These are phyloP conservation scores for Camponotus fellah DNA, from an alignment of 2,888 invertebrate genomes.

Conservation along the genomic window DNA sequence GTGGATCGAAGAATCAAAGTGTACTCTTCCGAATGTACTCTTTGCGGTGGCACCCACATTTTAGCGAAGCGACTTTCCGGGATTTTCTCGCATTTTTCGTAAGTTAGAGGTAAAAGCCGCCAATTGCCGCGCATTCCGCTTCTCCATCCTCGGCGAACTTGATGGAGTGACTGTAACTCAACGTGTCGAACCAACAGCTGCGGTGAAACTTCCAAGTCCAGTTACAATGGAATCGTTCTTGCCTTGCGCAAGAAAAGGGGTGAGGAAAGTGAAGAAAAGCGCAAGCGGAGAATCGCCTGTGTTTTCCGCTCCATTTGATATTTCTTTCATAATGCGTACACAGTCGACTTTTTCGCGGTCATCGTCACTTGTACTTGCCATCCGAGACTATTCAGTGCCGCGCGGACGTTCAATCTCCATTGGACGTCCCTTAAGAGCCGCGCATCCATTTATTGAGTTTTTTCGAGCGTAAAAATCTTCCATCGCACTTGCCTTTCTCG, in stretches of 20 bases:
- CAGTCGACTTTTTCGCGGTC: conserved; percentile 56
- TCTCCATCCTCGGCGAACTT: conserved; percentile 48
- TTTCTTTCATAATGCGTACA: conserved; percentile 76
- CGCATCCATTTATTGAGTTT: conserved; percentile 58
- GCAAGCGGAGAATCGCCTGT: conserved; percentile 60
- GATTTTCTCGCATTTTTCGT: conserved; percentile 66
- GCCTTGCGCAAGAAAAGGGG: conserved; percentile 39
- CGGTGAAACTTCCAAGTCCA: conserved; percentile 69
- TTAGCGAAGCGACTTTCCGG: conserved; percentile 35
- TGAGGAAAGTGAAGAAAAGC: conserved; percentile 42
- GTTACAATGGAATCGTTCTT: conserved; percentile 60
- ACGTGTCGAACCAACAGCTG: conserved; percentile 70
- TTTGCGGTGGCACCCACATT: conserved; percentile 45
- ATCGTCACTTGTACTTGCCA: conserved; percentile 54
- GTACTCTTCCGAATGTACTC: conserved; percentile 34
- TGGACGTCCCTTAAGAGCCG: conserved; percentile 33
- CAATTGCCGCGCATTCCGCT: conserved; percentile 60
- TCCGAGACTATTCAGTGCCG: conserved; percentile 43
- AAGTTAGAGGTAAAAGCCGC: conserved; percentile 68
- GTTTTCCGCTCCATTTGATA: conserved; percentile 79
- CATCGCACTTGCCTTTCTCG: conserved; percentile 31
- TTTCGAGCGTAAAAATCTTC: conserved; percentile 54
- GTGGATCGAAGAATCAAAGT: conserved; percentile 48
- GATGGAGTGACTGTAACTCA: conserved; percentile 71
- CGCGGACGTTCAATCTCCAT: conserved; percentile 54